These are phyloP conservation scores for Cephus pulcher DNA, from an alignment of 2,888 invertebrate genomes.

Conservation along the genomic window DNA sequence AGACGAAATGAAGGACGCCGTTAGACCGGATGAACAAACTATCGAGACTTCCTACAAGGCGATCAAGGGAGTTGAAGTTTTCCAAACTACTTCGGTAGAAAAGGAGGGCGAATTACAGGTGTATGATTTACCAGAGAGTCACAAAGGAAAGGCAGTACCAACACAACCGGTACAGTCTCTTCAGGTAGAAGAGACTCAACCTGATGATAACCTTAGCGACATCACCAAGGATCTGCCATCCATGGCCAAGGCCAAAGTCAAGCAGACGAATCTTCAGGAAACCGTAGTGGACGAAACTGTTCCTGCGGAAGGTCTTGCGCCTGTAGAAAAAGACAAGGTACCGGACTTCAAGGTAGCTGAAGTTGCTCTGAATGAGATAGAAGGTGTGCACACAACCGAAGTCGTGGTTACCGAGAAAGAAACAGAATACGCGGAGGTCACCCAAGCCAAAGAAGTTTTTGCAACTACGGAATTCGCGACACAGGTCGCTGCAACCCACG, in stretches of 20 bases:
- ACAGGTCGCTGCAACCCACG: constrained; percentile 67
- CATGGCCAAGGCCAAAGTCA: constrained; percentile 65
- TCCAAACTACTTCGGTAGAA: constrained; percentile 75
- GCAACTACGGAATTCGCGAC: constrained; percentile 67
- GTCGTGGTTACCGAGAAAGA: constrained; percentile 68
- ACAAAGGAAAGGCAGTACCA: constrained; percentile 68
- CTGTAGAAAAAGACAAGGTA: constrained; percentile 59
- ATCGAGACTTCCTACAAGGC: constrained; percentile 70
- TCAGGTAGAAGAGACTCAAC: constrained; percentile 66
- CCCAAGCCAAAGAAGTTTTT: constrained; percentile 60
- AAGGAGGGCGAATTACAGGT: constrained; percentile 72
- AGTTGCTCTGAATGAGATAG: constrained; percentile 62
- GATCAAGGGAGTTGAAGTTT: constrained; percentile 73
- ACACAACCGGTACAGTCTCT: constrained; percentile 70
- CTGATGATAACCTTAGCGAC: constrained; percentile 66
- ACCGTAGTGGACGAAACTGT: constrained; percentile 70
- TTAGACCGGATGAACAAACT: constrained; percentile 58
- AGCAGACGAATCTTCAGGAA: constrained; percentile 65
- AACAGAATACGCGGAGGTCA: constrained; percentile 60
- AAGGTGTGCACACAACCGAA: constrained; percentile 69
- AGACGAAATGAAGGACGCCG: constrained; percentile 58
- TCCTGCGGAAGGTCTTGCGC: constrained; percentile 69
- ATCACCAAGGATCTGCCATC: constrained; percentile 65
- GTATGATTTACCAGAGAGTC: constrained; percentile 69
- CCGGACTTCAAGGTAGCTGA: constrained; percentile 66